A percentile compares a stretch with the other conserved stretches of the same genome.
phyloP scores from a whole-genome alignment of 2,888 invertebrate species.

The Hartigia nigra region DNA sequence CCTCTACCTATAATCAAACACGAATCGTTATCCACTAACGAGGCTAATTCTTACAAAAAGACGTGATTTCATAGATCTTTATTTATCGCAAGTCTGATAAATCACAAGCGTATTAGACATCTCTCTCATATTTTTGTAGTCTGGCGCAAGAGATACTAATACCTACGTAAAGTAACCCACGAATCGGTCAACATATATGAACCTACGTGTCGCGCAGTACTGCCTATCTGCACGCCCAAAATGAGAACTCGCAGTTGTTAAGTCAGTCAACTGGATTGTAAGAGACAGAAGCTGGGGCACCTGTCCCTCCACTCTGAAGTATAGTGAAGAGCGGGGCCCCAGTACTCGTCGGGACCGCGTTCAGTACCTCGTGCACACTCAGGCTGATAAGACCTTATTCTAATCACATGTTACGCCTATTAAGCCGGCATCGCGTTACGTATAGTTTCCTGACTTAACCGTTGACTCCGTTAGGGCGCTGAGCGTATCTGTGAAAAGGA shows the following conservation, averaged over 20 bases:
- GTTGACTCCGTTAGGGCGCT: background rate
- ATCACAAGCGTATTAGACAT: background rate
- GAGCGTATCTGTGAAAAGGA: background rate
- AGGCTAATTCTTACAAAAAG: background rate
- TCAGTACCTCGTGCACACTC: slow-evolving; percentile 59
- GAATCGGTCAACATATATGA: background rate
- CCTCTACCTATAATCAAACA: background rate
- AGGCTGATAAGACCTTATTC: slow-evolving; percentile 56
- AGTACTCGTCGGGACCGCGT: slow-evolving; percentile 45
- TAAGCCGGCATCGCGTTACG: slow-evolving; percentile 1
- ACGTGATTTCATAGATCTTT: background rate
- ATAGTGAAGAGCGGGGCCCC: slow-evolving; percentile 46
- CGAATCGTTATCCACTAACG: background rate
- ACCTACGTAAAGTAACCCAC: background rate
- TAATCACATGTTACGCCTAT: slow-evolving; percentile 38
- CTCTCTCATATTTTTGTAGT: background rate
- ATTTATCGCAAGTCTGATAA: background rate
- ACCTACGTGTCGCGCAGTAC: background rate
- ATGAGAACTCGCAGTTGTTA: slow-evolving; percentile 14
- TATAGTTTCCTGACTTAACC: background rate
- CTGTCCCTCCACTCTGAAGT: slow-evolving; percentile 52
- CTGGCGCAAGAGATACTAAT: background rate
- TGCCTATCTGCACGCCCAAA: background rate
- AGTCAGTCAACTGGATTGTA: slow-evolving; percentile 22
- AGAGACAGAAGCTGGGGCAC: slow-evolving; percentile 53